phyloP scores from a whole-genome alignment of 1,140 invertebrate species.

The Drosophila kepulauana region DNA sequence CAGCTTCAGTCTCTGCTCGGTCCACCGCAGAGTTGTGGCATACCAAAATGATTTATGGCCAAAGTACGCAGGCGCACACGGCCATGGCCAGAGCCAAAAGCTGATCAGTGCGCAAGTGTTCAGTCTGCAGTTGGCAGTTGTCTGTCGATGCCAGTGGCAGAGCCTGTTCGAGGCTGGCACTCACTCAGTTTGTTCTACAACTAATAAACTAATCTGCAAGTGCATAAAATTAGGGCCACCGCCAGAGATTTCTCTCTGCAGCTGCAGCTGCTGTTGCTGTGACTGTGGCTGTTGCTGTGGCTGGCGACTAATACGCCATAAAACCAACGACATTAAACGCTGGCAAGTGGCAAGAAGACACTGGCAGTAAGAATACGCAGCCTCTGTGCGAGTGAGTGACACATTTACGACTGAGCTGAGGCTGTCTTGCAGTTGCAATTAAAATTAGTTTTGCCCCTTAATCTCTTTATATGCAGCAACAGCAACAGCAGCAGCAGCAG shows the following conservation, averaged over 20 bases:
- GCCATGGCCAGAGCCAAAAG: constrained; percentile 61
- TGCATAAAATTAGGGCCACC: constrained; percentile 82
- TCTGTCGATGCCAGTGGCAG: not conserved
- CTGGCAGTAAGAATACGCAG: not conserved
- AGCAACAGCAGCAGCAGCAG: constrained; percentile 31
- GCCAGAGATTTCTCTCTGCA: constrained; percentile 53
- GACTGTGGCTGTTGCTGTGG: not conserved
- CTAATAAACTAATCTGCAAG: constrained; percentile 84
- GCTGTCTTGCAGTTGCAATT: constrained; percentile 55
- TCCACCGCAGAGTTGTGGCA: constrained; percentile 69
- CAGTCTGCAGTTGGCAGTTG: not conserved
- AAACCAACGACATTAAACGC: constrained; percentile 50
- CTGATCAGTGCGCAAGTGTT: constrained; percentile 14
- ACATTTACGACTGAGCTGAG: constrained; percentile 71
- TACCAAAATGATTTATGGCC: constrained; percentile 83
- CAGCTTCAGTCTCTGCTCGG: not conserved
- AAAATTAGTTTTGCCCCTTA: constrained; percentile 81
- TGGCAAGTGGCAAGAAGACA: constrained; percentile 15
- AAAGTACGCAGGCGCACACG: constrained; percentile 77
- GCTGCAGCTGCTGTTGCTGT: constrained; percentile 16
- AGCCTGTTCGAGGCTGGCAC: constrained; percentile 35
- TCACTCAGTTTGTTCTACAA: constrained; percentile 80
- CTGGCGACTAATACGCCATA: constrained; percentile 64
- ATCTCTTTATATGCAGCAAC: constrained; percentile 72
- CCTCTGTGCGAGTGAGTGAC: constrained; percentile 67